A percentile compares a stretch with the other conserved stretches of the same genome.
Evolutionary conservation across 2,888 invertebrate genomes (phyloP).

Genomic region (Agapostemon virescens): DNA sequence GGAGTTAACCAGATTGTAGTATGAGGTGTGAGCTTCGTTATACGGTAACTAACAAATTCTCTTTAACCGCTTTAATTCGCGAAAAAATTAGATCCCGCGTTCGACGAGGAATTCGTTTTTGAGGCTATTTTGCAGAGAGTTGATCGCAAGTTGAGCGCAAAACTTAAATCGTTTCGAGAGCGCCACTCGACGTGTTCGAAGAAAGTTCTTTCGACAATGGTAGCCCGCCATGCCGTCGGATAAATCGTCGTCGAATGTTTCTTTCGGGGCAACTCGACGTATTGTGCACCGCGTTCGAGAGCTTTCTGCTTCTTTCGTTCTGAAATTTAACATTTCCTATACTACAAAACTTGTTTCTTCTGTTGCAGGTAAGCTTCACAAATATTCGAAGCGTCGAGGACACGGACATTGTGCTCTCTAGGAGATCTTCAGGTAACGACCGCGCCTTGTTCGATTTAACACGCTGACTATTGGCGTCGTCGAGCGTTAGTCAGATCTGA

Average conservation of each 20-base stretch:
- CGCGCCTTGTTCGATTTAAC: background rate
- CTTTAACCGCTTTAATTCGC: no score
- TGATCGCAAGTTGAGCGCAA: constrained; percentile 15
- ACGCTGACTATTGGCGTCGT: background rate
- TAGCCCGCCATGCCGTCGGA: constrained; percentile 13
- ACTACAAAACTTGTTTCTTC: constrained; percentile 7
- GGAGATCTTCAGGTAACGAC: constrained; percentile 6
- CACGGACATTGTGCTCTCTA: background rate
- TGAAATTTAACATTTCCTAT: background rate
- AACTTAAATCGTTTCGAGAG: constrained; percentile 38
- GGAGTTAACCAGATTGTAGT: no score
- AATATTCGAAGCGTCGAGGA: background rate
- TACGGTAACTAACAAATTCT: no score
- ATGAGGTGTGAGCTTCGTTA: no score
- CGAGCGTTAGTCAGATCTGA: no score
- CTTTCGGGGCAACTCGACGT: background rate
- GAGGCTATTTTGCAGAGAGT: background rate
- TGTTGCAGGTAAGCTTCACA: constrained; percentile 6
- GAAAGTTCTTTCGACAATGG: constrained; percentile 30
- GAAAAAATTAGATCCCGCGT: constrained; percentile 6
- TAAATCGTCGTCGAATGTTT: constrained; percentile 8
- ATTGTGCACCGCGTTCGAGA: constrained; percentile 3
- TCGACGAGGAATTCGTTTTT: background rate
- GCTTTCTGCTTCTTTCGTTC: background rate
- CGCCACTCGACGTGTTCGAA: constrained; percentile 18